phyloP scores from a whole-genome alignment of 2,888 invertebrate species.

The Venusia cambrica region DNA sequence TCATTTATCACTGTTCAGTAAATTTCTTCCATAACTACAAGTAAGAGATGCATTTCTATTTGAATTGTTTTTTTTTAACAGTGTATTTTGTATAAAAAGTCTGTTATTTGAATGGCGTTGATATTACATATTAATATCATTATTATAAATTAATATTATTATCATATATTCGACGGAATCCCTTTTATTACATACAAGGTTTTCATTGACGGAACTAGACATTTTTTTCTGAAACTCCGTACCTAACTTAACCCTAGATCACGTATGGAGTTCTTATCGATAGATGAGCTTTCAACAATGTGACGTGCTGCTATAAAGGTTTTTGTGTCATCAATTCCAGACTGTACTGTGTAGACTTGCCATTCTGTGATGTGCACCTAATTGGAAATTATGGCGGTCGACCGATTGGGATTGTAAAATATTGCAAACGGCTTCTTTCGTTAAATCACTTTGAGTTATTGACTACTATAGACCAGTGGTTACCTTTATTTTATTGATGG shows the following conservation, averaged over 20 bases:
- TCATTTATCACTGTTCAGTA: conserved; percentile 59
- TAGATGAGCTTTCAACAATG: conserved; percentile 39
- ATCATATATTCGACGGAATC: no score
- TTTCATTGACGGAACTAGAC: conserved; percentile 26
- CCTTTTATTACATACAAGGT: no score
- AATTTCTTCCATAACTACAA: conserved; percentile 38
- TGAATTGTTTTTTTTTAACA: no score
- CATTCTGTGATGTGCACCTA: conserved; percentile 48
- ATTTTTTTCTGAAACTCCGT: not conserved
- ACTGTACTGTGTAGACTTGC: conserved; percentile 35
- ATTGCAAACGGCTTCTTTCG: conserved; percentile 47
- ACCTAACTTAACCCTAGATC: not conserved
- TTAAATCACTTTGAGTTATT: conserved; percentile 64
- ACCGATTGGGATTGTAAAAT: conserved; percentile 59
- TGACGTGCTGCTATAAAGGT: conserved; percentile 47
- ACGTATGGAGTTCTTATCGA: conserved; percentile 5
- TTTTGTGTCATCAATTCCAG: conserved; percentile 49
- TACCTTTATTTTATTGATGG: conserved; percentile 33
- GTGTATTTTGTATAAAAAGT: no score
- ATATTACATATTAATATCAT: no score
- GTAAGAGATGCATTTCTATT: conserved; percentile 26
- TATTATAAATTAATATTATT: no score
- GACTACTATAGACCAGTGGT: conserved; percentile 41
- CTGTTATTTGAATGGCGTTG: no score
- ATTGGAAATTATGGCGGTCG: conserved; percentile 66